These are phyloP conservation scores for Xiphophorus couchianus DNA, from an alignment of 2,113 vertebrate genomes.

Conservation along the genomic window DNA sequence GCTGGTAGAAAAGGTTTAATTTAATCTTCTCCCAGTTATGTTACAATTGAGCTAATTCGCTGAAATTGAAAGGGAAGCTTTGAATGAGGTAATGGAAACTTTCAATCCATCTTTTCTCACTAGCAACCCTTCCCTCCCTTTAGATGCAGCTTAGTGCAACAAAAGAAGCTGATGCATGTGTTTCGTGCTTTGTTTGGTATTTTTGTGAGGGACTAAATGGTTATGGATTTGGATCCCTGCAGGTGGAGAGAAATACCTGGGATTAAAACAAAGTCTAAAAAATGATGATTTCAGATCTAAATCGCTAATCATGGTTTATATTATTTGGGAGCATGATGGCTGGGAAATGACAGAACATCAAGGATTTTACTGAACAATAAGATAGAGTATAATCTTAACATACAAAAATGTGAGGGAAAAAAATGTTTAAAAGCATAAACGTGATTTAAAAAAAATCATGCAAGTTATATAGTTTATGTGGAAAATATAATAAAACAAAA, in stretches of 20 bases:
- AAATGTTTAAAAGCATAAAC: background rate
- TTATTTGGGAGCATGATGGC: background rate
- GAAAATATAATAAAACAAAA: background rate
- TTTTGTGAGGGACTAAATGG: slow-evolving; percentile 47
- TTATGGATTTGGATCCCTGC: slow-evolving; percentile 35
- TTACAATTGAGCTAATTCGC: slow-evolving; percentile 54
- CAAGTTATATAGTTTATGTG: background rate
- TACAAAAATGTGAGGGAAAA: background rate
- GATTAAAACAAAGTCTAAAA: slow-evolving; percentile 29
- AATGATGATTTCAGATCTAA: slow-evolving; percentile 7
- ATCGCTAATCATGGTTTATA: background rate
- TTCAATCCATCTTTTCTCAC: slow-evolving; percentile 73
- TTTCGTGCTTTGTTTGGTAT: slow-evolving; percentile 65
- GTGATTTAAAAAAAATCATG: background rate
- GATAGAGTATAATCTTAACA: background rate
- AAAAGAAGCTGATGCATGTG: slow-evolving; percentile 67
- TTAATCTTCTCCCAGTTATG: slow-evolving; percentile 49
- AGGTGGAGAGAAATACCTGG: slow-evolving; percentile 31
- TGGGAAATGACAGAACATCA: too few species aligned
- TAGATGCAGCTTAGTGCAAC: slow-evolving; percentile 72
- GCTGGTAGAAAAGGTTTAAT: slow-evolving; percentile 49
- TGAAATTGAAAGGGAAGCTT: slow-evolving; percentile 66
- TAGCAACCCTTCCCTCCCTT: slow-evolving; percentile 59
- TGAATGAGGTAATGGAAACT: slow-evolving; percentile 76
- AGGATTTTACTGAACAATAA: background rate